These are phyloP conservation scores for Spheniscus humboldti DNA, from an alignment of 2,797 vertebrate genomes.

Conservation along the genomic window DNA sequence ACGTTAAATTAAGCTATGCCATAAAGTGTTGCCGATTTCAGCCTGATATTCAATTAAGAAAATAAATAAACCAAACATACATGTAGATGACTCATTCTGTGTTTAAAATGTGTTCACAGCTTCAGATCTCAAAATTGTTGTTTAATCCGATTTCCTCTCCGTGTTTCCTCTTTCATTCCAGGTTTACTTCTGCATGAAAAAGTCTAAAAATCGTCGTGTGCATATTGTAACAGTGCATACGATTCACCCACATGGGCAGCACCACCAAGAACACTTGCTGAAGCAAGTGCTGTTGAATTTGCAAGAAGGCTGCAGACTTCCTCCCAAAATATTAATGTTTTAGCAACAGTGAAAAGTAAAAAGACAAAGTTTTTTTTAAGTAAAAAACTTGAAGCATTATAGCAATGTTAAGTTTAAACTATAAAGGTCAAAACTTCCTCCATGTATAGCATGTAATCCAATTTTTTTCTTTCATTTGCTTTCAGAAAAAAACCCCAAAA, in stretches of 20 bases:
- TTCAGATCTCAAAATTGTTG: constrained; percentile 56
- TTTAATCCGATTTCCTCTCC: constrained; percentile 62
- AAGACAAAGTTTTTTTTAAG: neutral
- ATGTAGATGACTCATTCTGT: constrained; percentile 51
- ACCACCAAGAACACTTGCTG: neutral
- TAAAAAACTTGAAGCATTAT: neutral
- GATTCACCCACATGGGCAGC: neutral
- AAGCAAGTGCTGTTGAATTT: neutral
- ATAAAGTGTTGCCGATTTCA: constrained; percentile 41
- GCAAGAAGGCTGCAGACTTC: neutral
- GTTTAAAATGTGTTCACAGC: constrained; percentile 65
- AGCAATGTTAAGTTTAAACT: neutral
- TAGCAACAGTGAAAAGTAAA: constrained; percentile 28
- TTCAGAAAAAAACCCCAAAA: neutral
- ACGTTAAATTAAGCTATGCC: constrained; percentile 32
- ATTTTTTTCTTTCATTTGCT: neutral
- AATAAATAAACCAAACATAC: constrained; percentile 60
- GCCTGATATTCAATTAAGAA: constrained; percentile 61
- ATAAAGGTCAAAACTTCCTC: neutral
- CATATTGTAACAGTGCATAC: neutral
- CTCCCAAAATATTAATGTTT: constrained; percentile 52
- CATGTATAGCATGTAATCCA: neutral
- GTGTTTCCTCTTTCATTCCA: constrained; percentile 55
- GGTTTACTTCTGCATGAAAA: constrained; percentile 61
- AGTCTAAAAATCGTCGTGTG: constrained; percentile 22